Evolutionary conservation across 2,888 invertebrate genomes (phyloP).

Genomic region (Hedychridium roseum): DNA sequence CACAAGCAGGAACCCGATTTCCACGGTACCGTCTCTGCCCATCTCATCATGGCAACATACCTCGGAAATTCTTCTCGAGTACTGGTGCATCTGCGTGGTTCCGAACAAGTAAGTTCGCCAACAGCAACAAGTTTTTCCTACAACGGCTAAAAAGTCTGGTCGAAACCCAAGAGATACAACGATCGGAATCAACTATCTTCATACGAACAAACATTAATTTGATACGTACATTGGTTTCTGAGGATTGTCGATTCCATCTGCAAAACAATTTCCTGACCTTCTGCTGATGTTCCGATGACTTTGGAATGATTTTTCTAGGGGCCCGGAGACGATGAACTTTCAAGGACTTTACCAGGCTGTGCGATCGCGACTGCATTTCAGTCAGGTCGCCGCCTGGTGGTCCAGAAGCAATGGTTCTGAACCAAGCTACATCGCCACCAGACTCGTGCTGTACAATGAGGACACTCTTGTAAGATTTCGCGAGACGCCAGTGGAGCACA

Average conservation of each 20-base stretch:
- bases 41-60: conserved; percentile 59
- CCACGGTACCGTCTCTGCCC: conserved; percentile 56
- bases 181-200: no score
- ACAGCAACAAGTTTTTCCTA: no score
- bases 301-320: conserved; percentile 34
- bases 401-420: conserved; percentile 63
- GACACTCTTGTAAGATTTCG: conserved; percentile 59
- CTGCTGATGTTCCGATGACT: neutral
- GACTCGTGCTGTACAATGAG: conserved; percentile 51
- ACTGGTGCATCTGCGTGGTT: conserved; percentile 80
- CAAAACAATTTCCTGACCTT: no score
- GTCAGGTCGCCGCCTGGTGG: conserved; percentile 95
- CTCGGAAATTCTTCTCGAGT: conserved; percentile 76
- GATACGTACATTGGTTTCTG: no score
- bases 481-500: conserved; percentile 71
- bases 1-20: conserved; percentile 53
- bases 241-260: no score
- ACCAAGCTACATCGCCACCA: conserved; percentile 64
- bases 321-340: conserved; percentile 60
- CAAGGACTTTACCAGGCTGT: conserved; percentile 91
- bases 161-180: no score
- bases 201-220: no score
- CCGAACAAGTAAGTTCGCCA: conserved; percentile 68
- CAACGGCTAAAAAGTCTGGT: no score
- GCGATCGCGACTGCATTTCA: conserved; percentile 94